A percentile compares a stretch with the other conserved stretches of the same genome.
These are phyloP conservation scores for Drosophila miranda DNA, from an alignment of 1,140 invertebrate genomes.

Conservation along the genomic window DNA sequence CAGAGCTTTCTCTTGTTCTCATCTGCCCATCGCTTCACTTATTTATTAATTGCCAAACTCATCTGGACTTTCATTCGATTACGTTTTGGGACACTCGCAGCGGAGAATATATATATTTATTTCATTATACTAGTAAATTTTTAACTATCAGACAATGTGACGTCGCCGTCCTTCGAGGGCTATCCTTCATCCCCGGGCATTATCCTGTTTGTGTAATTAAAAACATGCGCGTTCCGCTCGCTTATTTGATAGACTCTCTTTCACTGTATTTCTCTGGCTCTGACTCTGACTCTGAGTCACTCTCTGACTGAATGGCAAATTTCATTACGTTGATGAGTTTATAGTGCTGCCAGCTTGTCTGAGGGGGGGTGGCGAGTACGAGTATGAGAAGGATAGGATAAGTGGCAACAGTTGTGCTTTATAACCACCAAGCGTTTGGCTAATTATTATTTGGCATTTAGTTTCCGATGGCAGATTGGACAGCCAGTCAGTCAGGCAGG, in stretches of 20 bases:
- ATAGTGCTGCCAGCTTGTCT: conserved; percentile 63
- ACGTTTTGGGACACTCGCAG: neutral
- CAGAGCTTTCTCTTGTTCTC: too few relatives aligned
- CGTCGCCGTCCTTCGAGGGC: conserved; percentile 20
- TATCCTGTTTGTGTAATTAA: conserved; percentile 59
- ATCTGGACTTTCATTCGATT: conserved; percentile 51
- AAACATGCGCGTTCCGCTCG: conserved; percentile 54
- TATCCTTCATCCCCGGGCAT: conserved; percentile 18
- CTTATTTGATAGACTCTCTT: conserved; percentile 58
- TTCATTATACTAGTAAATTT: conserved; percentile 53
- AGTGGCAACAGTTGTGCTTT: conserved; percentile 58
- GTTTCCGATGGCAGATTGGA: conserved; percentile 18
- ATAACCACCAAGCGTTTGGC: conserved; percentile 40
- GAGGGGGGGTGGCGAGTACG: neutral
- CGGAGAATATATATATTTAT: conserved; percentile 7
- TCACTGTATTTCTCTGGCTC: neutral
- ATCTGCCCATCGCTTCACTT: conserved; percentile 22
- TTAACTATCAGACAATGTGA: conserved; percentile 66
- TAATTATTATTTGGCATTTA: conserved; percentile 61
- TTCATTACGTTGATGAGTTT: conserved; percentile 76
- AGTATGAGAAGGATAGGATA: neutral
- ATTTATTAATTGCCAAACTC: conserved; percentile 39
- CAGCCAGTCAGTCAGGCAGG: neutral
- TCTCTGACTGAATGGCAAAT: conserved; percentile 40
- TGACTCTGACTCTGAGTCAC: neutral